These are phyloP conservation scores for Celastrina argiolus DNA, from an alignment of 2,888 invertebrate genomes.

Conservation along the genomic window DNA sequence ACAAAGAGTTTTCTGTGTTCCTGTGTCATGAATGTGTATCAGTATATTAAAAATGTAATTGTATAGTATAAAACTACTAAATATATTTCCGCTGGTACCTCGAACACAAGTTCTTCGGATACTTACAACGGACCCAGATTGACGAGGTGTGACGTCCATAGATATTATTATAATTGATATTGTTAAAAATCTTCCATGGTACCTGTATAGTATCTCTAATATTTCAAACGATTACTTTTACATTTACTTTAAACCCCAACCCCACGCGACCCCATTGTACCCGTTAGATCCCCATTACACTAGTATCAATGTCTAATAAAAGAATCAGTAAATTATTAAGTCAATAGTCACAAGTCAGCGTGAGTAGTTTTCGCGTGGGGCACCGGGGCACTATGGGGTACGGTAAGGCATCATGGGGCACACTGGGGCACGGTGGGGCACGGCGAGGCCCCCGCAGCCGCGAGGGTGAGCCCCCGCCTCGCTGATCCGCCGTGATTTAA, in stretches of 20 bases:
- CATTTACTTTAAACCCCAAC: neutral
- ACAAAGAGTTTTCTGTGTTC: no score
- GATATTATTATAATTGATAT: no score
- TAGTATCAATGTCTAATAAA: conserved; percentile 3
- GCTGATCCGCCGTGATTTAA: conserved; percentile 72
- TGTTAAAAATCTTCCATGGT: neutral
- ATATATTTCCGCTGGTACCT: no score
- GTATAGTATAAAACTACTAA: no score
- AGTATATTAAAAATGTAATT: no score
- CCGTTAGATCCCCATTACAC: neutral
- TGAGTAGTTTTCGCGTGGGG: conserved; percentile 11
- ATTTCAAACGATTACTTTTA: neutral
- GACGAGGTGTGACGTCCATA: no score
- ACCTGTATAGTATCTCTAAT: neutral
- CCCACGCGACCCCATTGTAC: neutral
- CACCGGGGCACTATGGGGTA: neutral
- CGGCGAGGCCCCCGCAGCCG: neutral
- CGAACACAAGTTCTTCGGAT: no score
- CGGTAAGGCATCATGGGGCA: neutral
- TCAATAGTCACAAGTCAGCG: conserved; percentile 9
- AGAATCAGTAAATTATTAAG: conserved; percentile 8
- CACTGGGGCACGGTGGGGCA: neutral
- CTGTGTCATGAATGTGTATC: no score
- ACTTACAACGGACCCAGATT: no score
- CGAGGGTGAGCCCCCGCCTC: conserved; percentile 48